Conservation (phyloP, 2,888 invertebrate genomes). For the Acrobasis consociella region DNA sequence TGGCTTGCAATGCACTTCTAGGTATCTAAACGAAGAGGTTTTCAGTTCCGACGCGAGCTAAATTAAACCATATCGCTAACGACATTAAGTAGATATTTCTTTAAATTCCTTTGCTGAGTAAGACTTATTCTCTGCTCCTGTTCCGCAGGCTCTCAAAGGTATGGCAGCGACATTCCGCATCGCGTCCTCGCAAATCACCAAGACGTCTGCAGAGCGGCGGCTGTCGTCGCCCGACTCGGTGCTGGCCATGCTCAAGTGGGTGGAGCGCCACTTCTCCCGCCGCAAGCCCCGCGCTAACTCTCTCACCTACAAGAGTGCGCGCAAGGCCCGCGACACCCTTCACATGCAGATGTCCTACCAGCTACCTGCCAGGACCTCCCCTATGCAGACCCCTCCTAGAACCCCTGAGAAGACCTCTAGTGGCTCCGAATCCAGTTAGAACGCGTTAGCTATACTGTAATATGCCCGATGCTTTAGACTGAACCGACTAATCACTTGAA, state of each 20-base stretch:
- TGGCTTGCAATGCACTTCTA: no score
- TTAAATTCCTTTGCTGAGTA: no score
- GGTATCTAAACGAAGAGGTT: no score
- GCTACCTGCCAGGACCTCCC: slow-evolving; percentile 57
- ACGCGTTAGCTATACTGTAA: no score
- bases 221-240: slow-evolving; percentile 95
- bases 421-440: slow-evolving; percentile 72
- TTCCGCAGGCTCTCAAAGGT: slow-evolving; percentile 90
- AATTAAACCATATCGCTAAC: no score
- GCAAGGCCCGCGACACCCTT: slow-evolving; percentile 85
- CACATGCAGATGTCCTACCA: slow-evolving; percentile 91
- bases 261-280: slow-evolving; percentile 91
- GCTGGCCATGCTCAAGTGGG: slow-evolving; percentile 94
- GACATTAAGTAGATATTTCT: no score
- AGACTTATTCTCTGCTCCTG: no score
- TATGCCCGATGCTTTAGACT: no score
- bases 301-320: slow-evolving; percentile 83
- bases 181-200: slow-evolving; percentile 91
- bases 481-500: no score
- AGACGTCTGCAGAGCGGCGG: slow-evolving; percentile 93
- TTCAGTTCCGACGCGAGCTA: no score
- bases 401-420: slow-evolving; percentile 63
- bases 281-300: slow-evolving; percentile 90
- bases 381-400: slow-evolving; percentile 59
- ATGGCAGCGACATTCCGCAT: slow-evolving; percentile 97